Evolutionary conservation across 2,113 vertebrate genomes (phyloP), one percentile per base, ranked within the genome.

Genomic region (Cathartes aura): DNA sequence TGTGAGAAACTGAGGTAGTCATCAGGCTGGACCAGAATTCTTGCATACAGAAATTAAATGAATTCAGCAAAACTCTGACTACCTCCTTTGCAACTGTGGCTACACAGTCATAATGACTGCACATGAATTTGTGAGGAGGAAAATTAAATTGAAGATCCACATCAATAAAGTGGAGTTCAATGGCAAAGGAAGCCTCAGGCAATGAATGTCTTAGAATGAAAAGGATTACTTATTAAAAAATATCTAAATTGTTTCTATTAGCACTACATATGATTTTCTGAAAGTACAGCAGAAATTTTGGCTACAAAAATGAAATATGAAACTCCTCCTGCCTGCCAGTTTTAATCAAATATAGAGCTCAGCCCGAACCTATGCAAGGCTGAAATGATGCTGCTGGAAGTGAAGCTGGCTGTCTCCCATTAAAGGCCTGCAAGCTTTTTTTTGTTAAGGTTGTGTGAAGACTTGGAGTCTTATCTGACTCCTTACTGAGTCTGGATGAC

Each of bases 391-490:
- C 72, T 91, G 90, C 60, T 82, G 95, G 91, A 93, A 87, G 52
- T 34, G 34, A 79, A 90, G 43, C 82, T 94, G 89, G 70, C 97
- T 95, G 95, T 93, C 87, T 96, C 92, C 92, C 58, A 82, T 96
- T 94, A 94, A 87, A 95, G 36, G 73, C 60, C 73, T 88, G 84
- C 66, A 91, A 84, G 14, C 2, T 47, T 89, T 67, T 86, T 59
- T 87, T 73, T 29, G 50, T 91, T 90, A 73, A 70, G 74, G 27
- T 73, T 95, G 34, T 66, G 66, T 91, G 90, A 90, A 97, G 36
- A 34, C 66, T 93, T 95, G 78, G 82, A 95, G 87, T 95, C 85
- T 96, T 96, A 97, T 94, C 93, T 90, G 92, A 96, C 82, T 96
- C 92, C 90, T 95, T 48, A 91, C 93, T 38, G 82, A 83, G 82